Base-by-base conservation (phyloP, 2,888 invertebrate genomes). In the Leptinotarsa rubiginosa region DNA sequence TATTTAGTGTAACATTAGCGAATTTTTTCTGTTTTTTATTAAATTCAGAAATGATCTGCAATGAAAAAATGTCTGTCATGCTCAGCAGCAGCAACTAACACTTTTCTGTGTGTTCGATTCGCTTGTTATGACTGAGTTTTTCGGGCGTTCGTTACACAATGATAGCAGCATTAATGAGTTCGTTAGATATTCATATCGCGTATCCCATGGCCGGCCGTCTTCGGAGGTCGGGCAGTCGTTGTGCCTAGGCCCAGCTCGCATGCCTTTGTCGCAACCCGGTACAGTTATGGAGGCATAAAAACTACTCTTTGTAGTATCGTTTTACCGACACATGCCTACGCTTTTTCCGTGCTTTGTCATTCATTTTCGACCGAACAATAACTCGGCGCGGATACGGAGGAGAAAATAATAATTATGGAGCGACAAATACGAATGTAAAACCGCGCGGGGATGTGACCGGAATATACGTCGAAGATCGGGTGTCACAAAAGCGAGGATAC, bases 341-440 rank as follows among this genome's bases (percentile, higher is more conserved):
- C 75, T 72, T 75, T 75, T 75, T 70, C 72, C 49, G 69, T 59
- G 56, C 69, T 62, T 72, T 75, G 72, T 75, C 75, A 75, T 72
- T 75, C 72, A 69, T 69, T 70, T 71, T 50, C 41, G 66, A 74
- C 18, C 66, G 54, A 49, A 74, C 72, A 69, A 69, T 69, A 59
- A 59, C 47, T 56, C 56, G 25, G 31, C 56, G 59, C n/a, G 20
- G 22, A 49, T 15, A n/a, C 25, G 67, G 7, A 22, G 31, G 59
- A 47, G 16, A 56, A 25, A 20, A 47, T 49, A 22, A 69, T 31
- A 56, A 69, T 69, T 56, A 56, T 59, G 62, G 41, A 62, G 16
- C 41, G 41, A 62, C 31, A 41, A 62, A 41, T 62, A 62, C 25
- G 41, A 62, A 62, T 12, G 20, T 41, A 31, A 7, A 22, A 47